Base-by-base conservation (phyloP, 2,888 invertebrate species). In the Auanema sp. region DNA sequence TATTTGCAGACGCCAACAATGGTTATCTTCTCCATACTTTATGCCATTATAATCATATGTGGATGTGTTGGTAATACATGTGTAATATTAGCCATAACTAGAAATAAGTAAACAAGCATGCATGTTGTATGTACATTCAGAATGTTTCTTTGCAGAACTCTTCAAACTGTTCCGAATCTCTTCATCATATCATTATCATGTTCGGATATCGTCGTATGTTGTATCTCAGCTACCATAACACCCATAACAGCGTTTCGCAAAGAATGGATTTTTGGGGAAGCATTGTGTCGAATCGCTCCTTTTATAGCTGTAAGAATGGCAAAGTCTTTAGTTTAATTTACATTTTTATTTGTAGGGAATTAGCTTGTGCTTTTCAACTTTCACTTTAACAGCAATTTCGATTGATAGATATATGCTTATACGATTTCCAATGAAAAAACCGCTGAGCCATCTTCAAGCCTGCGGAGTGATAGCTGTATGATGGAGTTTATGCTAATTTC, bases 141-240 rank as follows among this genome's bases (percentile, higher is more conserved):
- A 33, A 33, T 33, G 10, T 5, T 47, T 47, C 10, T 53, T 72
- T 75, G 44, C 66, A 79, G 79, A 58, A 64, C 79, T 10, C 78
- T 81, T 11, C 81, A 81, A 74, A 81, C 81, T 2, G 81, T 81
- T 44, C 81, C 81, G n/a, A 81, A 81, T 53, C 66, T 81, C 58
- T 81, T 81, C 69, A 81, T 81, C 58, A 68, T 81, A 44, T 80
- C 79, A 2, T 60, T 81, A 52, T 74, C 74, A 11, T 80, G 78
- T 58, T 81, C 81, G 33, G 81, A 81, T 66, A 73, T 81, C 44
- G 76, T 81, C 14, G 81, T 81, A 51, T 80, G 81, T 60, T 79
- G 73, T 58, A 77, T 78, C 1, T 79, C 79, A 4, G 81, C 79
- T 6, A 81, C 80, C 1, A 81, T 81, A 54, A 81, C 81, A 8